phyloP scores from a whole-genome alignment of 2,888 invertebrate genomes.

The Coecobrya sp. region DNA sequence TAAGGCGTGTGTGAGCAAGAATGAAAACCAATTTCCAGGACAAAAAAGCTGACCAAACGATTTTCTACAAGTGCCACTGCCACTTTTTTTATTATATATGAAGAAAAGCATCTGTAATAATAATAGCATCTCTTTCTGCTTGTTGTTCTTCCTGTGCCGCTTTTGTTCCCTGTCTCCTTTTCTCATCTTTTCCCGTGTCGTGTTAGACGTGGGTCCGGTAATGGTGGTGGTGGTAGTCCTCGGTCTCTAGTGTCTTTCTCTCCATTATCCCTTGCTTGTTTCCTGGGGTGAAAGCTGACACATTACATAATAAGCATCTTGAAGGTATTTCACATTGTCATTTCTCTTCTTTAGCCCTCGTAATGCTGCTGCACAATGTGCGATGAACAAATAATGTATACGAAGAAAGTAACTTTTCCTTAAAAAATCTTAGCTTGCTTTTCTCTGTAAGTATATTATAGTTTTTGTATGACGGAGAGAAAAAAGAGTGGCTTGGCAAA shows the following conservation, averaged over 20 bases:
- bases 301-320: slow-evolving; percentile 69
- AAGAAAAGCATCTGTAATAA: slow-evolving; percentile 72
- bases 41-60: slow-evolving; percentile 82
- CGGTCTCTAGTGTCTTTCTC: slow-evolving; percentile 39
- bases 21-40: slow-evolving; percentile 82
- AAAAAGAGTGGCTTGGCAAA: slow-evolving; percentile 16
- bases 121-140: slow-evolving; percentile 78
- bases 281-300: slow-evolving; percentile 81
- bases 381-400: slow-evolving; percentile 18
- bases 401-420: slow-evolving; percentile 26
- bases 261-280: slow-evolving; percentile 63
- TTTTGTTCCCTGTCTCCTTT: slow-evolving; percentile 35
- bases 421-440: slow-evolving; percentile 67
- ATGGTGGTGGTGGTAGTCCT: no score
- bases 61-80: slow-evolving; percentile 74
- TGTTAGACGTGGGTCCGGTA: slow-evolving; percentile 21
- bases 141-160: slow-evolving; percentile 59
- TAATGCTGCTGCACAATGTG: neutral
- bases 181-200: slow-evolving; percentile 44
- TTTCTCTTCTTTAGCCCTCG: slow-evolving; percentile 13
- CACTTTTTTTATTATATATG: neutral
- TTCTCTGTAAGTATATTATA: slow-evolving; percentile 66
- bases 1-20: slow-evolving; percentile 64
- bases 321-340: slow-evolving; percentile 67
- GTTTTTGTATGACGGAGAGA: slow-evolving; percentile 40